Conservation (phyloP, 2,113 vertebrate genomes). For the Malurus elegans region DNA sequence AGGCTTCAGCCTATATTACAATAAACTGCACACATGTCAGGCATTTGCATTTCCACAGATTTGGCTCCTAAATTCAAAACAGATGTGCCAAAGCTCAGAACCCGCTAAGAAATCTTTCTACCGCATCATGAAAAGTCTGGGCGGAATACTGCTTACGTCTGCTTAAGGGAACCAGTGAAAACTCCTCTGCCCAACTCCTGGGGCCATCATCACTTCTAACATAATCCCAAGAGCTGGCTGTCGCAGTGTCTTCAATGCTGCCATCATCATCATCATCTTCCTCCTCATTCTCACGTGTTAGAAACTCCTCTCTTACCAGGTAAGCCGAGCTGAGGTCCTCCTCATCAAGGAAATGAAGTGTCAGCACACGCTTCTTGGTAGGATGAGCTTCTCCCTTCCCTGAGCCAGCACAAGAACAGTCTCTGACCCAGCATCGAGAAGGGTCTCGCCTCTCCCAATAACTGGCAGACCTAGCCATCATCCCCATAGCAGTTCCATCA, state of each 20-base stretch:
- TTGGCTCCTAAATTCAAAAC: neutral
- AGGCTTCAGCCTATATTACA: neutral
- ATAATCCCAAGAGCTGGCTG: neutral
- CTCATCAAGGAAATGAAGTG: neutral
- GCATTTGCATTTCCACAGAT: neutral
- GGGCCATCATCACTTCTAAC: neutral
- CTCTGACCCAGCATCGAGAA: neutral
- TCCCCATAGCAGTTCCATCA: neutral
- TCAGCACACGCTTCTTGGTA: neutral
- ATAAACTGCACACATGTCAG: neutral
- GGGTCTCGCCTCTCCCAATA: neutral
- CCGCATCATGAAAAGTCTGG: conserved; percentile 15
- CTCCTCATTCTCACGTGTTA: no score
- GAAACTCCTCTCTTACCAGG: neutral
- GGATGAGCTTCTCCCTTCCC: neutral
- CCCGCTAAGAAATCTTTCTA: neutral
- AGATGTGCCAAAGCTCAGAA: neutral
- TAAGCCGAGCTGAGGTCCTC: neutral
- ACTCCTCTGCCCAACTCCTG: neutral
- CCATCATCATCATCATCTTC: neutral
- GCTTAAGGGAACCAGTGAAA: neutral
- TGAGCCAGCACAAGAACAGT: neutral
- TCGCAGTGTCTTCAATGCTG: rapidly evolving
- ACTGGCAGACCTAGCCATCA: neutral
- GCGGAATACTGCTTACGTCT: neutral